Evolutionary conservation across 2,888 invertebrate species (phyloP).

Genomic region (Steromphala cineraria): DNA sequence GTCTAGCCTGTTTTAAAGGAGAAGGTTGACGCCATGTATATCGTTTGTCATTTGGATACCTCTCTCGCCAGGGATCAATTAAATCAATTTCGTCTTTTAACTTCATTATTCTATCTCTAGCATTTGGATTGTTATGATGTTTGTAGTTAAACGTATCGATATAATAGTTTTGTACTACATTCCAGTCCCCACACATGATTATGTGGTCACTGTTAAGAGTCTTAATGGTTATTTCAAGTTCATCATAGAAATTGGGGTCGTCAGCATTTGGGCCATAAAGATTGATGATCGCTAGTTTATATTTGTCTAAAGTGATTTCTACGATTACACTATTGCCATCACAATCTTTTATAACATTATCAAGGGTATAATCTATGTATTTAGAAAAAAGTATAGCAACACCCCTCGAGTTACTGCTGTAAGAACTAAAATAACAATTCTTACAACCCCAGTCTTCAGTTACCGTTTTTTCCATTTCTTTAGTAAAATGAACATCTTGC

Average conservation of each 20-base stretch:
- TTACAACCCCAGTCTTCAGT: neutral
- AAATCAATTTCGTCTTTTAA: slow-evolving; percentile 17
- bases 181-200: slow-evolving; percentile 23
- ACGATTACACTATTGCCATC: neutral
- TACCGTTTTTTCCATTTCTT: neutral
- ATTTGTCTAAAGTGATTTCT: neutral
- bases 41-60: neutral
- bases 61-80: slow-evolving; percentile 10
- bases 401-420: neutral
- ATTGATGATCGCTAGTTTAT: slow-evolving; percentile 12
- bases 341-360: neutral
- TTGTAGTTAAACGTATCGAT: slow-evolving; percentile 15
- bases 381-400: neutral
- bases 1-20: slow-evolving; percentile 23
- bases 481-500: neutral
- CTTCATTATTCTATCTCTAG: neutral
- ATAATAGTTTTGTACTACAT: neutral
- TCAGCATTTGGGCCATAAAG: slow-evolving; percentile 29
- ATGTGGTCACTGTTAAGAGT: neutral
- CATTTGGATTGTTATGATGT: slow-evolving; percentile 21
- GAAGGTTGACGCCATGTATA: slow-evolving; percentile 17
- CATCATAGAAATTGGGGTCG: slow-evolving; percentile 20
- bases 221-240: neutral
- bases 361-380: neutral
- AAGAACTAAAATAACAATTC: neutral